Evolutionary conservation across 2,113 vertebrate species (phyloP), one percentile per base, ranked within the genome.

Genomic region (Sisor rabdophorus): DNA sequence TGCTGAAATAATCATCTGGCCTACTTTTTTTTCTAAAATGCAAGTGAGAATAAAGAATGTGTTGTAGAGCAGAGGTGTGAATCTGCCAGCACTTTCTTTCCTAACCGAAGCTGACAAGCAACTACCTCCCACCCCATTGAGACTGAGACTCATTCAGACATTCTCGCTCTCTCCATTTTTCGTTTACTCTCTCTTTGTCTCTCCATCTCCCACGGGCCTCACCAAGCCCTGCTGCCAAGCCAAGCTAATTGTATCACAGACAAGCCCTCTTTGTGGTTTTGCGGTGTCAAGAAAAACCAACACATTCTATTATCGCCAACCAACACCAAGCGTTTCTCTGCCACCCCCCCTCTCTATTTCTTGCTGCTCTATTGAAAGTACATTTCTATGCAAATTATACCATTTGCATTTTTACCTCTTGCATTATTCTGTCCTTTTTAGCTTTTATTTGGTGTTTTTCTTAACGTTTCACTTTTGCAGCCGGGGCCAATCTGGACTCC

Each of bases 171-270:
- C 47, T 77, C 75, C 59, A 54, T 55, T 75, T 60, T 15, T 32
- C 59, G 36, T 20, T 53, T 48, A 22, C 48, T 75, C 20, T 64
- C 26, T 75, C 26, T 75, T 11, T 3, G 69, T 82, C 53, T 70
- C 71, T 74, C 75, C 60, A 58, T 83, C 74, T 76, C 74, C 26
- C 75, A 56, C 28, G 55, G 61, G 52, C 67, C 22, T 60, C 26
- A 8, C 17, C 30, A 64, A 32, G 52, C 53, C 59, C 30, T 65
- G 20, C 50, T 80, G 83, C 80, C 85, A 89, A 80, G 83, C 80
- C 85, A 89, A 80, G 84, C 74, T 56, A 86, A 86, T 87, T 85
- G 82, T 84, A 87, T 86, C 81, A 78, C 70, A 61, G 77, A 77
- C 78, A 55, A 83, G 80, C 83, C 58, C 30, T 69, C 75, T 73